These are phyloP conservation scores for Haemorhous mexicanus DNA, from an alignment of 2,113 vertebrate species.

Conservation along the genomic window DNA sequence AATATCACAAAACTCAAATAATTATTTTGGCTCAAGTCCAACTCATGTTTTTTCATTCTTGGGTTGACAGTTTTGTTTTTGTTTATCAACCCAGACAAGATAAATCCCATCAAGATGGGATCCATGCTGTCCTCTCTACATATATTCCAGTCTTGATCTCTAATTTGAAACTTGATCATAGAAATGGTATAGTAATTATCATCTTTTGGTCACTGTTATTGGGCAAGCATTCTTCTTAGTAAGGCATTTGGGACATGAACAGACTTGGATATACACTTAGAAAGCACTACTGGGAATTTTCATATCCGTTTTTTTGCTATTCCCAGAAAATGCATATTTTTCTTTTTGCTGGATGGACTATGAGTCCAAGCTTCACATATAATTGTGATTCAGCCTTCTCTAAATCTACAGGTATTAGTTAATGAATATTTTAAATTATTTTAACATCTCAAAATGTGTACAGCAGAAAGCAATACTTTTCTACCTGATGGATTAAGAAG, in stretches of 20 bases:
- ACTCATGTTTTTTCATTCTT: neutral
- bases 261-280: neutral
- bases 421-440: neutral
- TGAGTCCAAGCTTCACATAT: neutral
- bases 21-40: neutral
- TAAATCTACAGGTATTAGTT: neutral
- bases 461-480: neutral
- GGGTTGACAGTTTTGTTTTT: neutral
- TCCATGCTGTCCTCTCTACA: neutral
- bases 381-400: neutral
- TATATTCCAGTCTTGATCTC: neutral
- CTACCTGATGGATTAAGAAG: neutral
- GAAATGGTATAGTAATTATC: neutral
- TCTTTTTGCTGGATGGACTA: neutral
- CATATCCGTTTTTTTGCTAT: neutral
- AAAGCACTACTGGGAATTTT: neutral
- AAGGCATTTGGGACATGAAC: neutral
- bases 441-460: neutral
- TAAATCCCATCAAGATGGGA: neutral
- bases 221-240: neutral
- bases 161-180: neutral
- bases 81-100: neutral
- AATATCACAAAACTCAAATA: neutral
- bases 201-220: neutral
- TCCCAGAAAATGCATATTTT: neutral